A percentile compares a stretch with the other conserved stretches of the same genome.
Conservation (phyloP, 2,888 invertebrate species). For the Caenorhabditis sp. region DNA sequence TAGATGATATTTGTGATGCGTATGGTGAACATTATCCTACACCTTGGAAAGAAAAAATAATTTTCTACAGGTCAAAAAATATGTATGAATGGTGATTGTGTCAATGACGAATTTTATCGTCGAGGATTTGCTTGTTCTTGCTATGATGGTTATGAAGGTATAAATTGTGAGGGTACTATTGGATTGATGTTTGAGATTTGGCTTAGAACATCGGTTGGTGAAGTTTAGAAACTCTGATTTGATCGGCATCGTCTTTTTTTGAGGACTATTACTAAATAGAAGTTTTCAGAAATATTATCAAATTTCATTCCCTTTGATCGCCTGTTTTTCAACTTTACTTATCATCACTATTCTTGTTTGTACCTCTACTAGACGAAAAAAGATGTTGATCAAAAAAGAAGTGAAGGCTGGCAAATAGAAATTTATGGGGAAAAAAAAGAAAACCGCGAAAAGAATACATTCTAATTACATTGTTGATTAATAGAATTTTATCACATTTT, state of each 20-base stretch:
- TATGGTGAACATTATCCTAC: slow-evolving; percentile 24
- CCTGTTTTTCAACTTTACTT: slow-evolving; percentile 1
- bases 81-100: slow-evolving; percentile 23
- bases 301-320: slow-evolving; percentile 3
- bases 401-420: not conserved
- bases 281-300: slow-evolving; percentile 8
- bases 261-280: too few species aligned
- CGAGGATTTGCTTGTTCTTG: slow-evolving; percentile 35
- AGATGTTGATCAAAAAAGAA: too few species aligned
- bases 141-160: slow-evolving; percentile 14
- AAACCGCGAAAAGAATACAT: slow-evolving; percentile 1
- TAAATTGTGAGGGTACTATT: slow-evolving; percentile 22
- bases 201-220: not conserved
- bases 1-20: slow-evolving; percentile 39
- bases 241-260: too few species aligned
- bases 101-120: slow-evolving; percentile 30
- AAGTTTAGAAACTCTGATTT: too few species aligned
- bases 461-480: not conserved
- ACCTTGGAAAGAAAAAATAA: not conserved
- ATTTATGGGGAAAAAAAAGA: not conserved
- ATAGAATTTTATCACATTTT: not conserved
- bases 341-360: slow-evolving; percentile 7
- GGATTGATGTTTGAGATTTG: not conserved
- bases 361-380: not conserved
- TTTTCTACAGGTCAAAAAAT: slow-evolving; percentile 20